These are phyloP conservation scores for Morphnarchus princeps DNA, from an alignment of 2,113 vertebrate genomes.

Conservation along the genomic window DNA sequence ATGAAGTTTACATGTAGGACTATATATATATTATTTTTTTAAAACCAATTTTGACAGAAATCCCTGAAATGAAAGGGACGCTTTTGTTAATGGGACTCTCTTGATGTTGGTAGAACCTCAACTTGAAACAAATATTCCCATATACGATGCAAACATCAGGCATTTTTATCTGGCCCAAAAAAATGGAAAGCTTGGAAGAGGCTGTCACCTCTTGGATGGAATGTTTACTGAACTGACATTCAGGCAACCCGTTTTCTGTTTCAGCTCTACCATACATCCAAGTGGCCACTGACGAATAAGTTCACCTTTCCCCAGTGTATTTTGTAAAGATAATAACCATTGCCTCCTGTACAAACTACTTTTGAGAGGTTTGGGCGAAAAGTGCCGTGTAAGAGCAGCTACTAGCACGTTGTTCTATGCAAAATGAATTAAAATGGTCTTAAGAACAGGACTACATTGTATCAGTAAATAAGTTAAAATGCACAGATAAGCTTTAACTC, in stretches of 20 bases:
- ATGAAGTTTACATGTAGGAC: constrained; percentile 36
- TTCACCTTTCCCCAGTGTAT: not conserved
- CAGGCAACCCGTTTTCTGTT: not conserved
- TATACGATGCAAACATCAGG: not conserved
- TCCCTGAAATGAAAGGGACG: not conserved
- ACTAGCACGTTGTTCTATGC: not conserved
- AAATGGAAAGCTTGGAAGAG: not conserved
- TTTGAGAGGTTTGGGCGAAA: not conserved
- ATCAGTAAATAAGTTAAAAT: not conserved
- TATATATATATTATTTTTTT: constrained; percentile 5
- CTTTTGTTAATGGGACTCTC: not conserved
- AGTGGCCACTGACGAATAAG: not conserved
- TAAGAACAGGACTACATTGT: not conserved
- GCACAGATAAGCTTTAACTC: not conserved
- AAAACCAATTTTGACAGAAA: not conserved
- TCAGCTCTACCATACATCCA: not conserved
- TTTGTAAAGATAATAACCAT: not conserved
- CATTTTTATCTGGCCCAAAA: not conserved
- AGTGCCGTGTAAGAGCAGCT: not conserved
- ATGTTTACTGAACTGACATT: not conserved
- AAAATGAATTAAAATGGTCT: not conserved
- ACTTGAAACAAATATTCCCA: not conserved
- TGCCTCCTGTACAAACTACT: not conserved
- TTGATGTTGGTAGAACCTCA: not conserved
- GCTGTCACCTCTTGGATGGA: not conserved